Percentiles rank a stretch among this genome's conserved stretches.
Evolutionary conservation across 2,797 vertebrate genomes (phyloP).

Genomic region (Ctenochaetus hawaiiensis): DNA sequence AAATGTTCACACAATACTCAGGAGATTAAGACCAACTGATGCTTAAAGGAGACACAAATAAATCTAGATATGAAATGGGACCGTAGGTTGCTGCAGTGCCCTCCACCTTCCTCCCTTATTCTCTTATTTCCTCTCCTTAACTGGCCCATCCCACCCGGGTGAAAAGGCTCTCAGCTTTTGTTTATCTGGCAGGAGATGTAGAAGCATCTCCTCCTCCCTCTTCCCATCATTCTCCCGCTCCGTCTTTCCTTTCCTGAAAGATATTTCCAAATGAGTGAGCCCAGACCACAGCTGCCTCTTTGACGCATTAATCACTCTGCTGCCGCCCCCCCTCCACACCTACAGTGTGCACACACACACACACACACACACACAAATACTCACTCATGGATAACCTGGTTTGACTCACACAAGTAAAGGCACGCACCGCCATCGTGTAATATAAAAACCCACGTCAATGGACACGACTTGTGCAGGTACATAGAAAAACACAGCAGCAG

Average conservation of each 20-base stretch:
- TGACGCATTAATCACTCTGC: conserved; percentile 83
- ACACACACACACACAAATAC: conserved; percentile 6
- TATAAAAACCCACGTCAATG: conserved; percentile 49
- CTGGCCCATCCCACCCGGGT: conserved; percentile 30
- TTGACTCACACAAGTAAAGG: conserved; percentile 48
- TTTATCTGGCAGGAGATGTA: conserved; percentile 67
- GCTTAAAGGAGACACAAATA: conserved; percentile 47
- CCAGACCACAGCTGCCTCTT: conserved; percentile 76
- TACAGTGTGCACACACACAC: conserved; percentile 17
- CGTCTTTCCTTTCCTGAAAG: conserved; percentile 68
- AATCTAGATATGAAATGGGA: conserved; percentile 39
- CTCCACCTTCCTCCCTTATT: conserved; percentile 39
- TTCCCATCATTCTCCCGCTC: neutral
- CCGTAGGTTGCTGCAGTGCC: conserved; percentile 55
- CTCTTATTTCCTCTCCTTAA: conserved; percentile 50
- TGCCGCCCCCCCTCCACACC: conserved; percentile 58
- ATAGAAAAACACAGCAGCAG: conserved; percentile 34
- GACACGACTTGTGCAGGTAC: conserved; percentile 35
- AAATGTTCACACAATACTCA: neutral
- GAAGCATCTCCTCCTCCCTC: conserved; percentile 24
- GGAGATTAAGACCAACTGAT: conserved; percentile 15
- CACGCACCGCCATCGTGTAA: conserved; percentile 38
- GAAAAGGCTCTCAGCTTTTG: conserved; percentile 60
- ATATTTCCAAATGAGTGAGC: conserved; percentile 81
- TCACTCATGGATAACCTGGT: conserved; percentile 41